Percentiles rank a stretch among this genome's conserved stretches.
phyloP scores from a whole-genome alignment of 1,140 invertebrate species.

The Charaxes varanes region DNA sequence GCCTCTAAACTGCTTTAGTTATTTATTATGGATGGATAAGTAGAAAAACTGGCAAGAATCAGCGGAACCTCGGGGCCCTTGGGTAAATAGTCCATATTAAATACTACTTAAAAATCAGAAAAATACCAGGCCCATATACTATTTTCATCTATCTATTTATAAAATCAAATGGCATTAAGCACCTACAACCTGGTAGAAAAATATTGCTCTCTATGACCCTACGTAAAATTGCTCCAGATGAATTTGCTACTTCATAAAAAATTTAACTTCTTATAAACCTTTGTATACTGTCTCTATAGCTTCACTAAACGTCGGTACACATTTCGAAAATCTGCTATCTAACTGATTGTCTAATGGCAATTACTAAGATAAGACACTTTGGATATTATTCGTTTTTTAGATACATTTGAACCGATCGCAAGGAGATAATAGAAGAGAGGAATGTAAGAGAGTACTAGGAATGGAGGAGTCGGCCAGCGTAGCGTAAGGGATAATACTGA shows the following conservation, averaged over 20 bases:
- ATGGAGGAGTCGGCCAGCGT: slow-evolving; percentile 37
- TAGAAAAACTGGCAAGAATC: slow-evolving; percentile 66
- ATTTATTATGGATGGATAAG: slow-evolving; percentile 66
- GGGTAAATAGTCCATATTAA: slow-evolving; percentile 41
- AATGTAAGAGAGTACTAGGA: slow-evolving; percentile 56
- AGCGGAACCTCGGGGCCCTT: slow-evolving; percentile 41
- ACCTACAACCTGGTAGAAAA: slow-evolving; percentile 68
- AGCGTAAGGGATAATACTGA: slow-evolving; percentile 18
- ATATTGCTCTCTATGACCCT: slow-evolving; percentile 65
- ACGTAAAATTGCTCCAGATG: slow-evolving; percentile 60
- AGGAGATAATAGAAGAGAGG: slow-evolving; percentile 41
- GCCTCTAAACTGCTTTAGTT: slow-evolving; percentile 50
- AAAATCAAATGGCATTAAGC: slow-evolving; percentile 62
- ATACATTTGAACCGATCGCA: slow-evolving; percentile 39
- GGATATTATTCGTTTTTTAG: slow-evolving; percentile 64
- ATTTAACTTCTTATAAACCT: slow-evolving; percentile 46
- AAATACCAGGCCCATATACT: slow-evolving; percentile 57
- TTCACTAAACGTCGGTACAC: slow-evolving; percentile 59
- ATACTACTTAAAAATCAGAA: slow-evolving; percentile 56
- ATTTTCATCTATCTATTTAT: slow-evolving; percentile 57
- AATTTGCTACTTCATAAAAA: slow-evolving; percentile 45
- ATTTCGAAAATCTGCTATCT: slow-evolving; percentile 67
- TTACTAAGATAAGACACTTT: slow-evolving; percentile 73
- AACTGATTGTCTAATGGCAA: slow-evolving; percentile 62
- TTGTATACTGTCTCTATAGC: slow-evolving; percentile 46